Evolutionary conservation across 23 tunicate species (phyloP), one percentile per base, ranked within the genome.

Genomic region (Clavelina lepadiformis): DNA sequence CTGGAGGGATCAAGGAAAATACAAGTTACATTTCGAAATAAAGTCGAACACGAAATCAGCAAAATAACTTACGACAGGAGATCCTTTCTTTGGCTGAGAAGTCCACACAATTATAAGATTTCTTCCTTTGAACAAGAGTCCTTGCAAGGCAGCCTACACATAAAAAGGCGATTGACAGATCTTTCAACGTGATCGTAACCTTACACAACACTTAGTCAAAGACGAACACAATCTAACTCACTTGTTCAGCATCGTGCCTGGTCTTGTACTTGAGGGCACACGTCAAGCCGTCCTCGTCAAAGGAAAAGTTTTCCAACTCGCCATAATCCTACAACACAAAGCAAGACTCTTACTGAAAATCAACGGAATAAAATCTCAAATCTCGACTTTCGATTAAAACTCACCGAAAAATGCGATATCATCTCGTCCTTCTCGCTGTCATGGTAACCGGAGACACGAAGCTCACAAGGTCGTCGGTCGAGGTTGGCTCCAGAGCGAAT

Each of bases 401-500:
- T 66, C 44, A 88, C 96, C 49, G 94, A 57, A 37, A 93, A 93
- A 69, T 85, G 94, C 21, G 98, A 63, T 13, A 93, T 68, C 38
- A 87, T 53, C 31, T 93, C 94, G 46, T 93, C 98, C 26, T 81
- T 80, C 69, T 93, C 98, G 31, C 37, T 61, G 38, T 62, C 83
- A n/a, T 85, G 73, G 67, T 85, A 93, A 26, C 98, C 98, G 27
- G 94, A 63, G 20, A 93, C 37, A 21, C 83, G 67, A 36, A 93
- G 47, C 60, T 93, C 88, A 44, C 83, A 50, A 18, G 98, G 98
- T 26, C 98, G 71, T 23, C 98, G 78, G 56, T 93, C 98, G 18
- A 91, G 70, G 45, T 85, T 91, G 3, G 98, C 92, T 25, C 86
- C 82, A 33, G 95, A 45, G 5, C 68, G 50, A 35, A 86, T 79